Evolutionary conservation across 2,888 invertebrate species (phyloP).

Genomic region (Dendrolimus pini): DNA sequence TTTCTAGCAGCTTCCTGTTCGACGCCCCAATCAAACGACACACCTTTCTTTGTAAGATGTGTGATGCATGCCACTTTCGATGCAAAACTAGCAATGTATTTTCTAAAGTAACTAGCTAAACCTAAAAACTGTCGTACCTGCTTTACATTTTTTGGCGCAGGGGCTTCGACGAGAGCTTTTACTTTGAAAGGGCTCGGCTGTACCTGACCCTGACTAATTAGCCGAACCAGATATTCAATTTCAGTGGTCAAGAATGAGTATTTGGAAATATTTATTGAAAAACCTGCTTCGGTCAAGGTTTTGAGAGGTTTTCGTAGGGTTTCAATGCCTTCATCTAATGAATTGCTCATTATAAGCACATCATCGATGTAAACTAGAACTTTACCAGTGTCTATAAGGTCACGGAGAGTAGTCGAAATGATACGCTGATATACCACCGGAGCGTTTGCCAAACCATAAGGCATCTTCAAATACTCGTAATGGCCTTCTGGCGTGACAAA

Average conservation of each 20-base stretch:
- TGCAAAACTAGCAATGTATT: no score
- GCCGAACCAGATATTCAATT: slow-evolving; percentile 11
- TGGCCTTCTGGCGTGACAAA: no score
- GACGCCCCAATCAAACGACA: slow-evolving; percentile 7
- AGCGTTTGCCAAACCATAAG: no score
- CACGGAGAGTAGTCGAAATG: no score
- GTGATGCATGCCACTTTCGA: no score
- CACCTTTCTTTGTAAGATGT: slow-evolving; percentile 7
- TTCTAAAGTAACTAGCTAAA: slow-evolving; percentile 1
- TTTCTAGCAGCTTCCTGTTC: slow-evolving; percentile 8
- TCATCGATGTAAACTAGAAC: slow-evolving; percentile 2
- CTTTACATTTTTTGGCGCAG: neutral
- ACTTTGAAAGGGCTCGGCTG: slow-evolving; percentile 12
- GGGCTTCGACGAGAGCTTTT: slow-evolving; percentile 8
- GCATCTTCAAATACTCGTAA: no score
- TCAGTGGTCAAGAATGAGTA: slow-evolving; percentile 8
- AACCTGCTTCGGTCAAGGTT: slow-evolving; percentile 7
- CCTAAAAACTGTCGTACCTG: slow-evolving; percentile 4
- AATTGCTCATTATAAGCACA: neutral
- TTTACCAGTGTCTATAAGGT: neutral
- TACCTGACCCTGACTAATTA: slow-evolving; percentile 12
- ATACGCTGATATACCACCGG: no score
- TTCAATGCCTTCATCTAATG: slow-evolving; percentile 6
- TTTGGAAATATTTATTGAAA: slow-evolving; percentile 10
- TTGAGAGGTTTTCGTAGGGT: slow-evolving; percentile 8